A percentile compares a stretch with the other conserved stretches of the same genome.
These are phyloP conservation scores for Lutjanus erythropterus DNA, from an alignment of 2,113 vertebrate species.

Conservation along the genomic window DNA sequence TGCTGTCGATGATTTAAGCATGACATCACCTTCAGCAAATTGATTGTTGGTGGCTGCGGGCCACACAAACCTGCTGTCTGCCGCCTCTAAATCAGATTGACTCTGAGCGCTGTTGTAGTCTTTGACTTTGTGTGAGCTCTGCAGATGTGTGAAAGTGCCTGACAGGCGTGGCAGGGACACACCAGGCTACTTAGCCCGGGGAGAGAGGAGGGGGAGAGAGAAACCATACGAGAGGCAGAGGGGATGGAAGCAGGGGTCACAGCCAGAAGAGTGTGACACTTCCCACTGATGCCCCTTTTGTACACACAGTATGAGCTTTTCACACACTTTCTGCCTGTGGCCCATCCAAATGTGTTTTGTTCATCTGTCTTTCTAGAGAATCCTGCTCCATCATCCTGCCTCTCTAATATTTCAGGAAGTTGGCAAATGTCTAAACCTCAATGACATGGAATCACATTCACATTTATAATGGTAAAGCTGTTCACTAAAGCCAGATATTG, in stretches of 20 bases:
- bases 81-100: not conserved
- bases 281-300: not conserved
- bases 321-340: not conserved
- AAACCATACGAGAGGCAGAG: not conserved
- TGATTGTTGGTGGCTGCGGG: not conserved
- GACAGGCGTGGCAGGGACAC: slow-evolving; percentile 10
- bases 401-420: not conserved
- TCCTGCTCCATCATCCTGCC: not conserved
- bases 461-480: not conserved
- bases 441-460: too few species aligned
- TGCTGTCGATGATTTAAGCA: slow-evolving; percentile 8
- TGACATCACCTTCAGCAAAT: slow-evolving; percentile 20
- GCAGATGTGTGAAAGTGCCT: slow-evolving; percentile 41
- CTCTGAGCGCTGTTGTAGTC: not conserved
- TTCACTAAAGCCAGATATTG: not conserved
- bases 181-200: slow-evolving; percentile 1
- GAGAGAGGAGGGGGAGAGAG: not conserved
- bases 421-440: not conserved
- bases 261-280: slow-evolving; percentile 18
- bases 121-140: slow-evolving; percentile 17
- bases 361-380: not conserved
- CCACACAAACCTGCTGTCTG: not conserved
- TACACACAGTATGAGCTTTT: not conserved
- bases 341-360: not conserved
- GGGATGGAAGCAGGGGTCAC: not conserved